Conservation (phyloP, 2,113 vertebrate species). For the Malurus alboscapulatus region DNA sequence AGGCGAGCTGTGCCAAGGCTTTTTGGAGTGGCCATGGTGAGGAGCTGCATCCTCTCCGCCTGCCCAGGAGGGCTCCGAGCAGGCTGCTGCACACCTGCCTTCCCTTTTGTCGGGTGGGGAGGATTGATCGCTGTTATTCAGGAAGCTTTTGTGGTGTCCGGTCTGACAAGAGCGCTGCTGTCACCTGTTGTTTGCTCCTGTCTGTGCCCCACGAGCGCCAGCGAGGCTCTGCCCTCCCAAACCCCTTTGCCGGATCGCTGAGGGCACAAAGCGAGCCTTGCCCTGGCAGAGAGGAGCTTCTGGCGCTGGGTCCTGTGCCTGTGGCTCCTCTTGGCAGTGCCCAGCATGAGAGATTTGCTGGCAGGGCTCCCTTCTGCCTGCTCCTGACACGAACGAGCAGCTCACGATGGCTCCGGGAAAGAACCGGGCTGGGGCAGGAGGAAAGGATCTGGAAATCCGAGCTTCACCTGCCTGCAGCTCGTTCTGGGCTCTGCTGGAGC, state of each 20-base stretch:
- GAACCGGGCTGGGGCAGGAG: not conserved
- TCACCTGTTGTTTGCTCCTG: not conserved
- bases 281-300: not conserved
- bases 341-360: not conserved
- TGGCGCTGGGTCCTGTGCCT: not conserved
- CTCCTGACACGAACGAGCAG: not conserved
- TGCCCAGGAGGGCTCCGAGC: not conserved
- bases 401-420: not conserved
- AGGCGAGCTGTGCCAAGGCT: not conserved
- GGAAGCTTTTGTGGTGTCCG: not conserved
- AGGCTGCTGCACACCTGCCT: not conserved
- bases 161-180: not conserved
- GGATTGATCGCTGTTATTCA: not conserved
- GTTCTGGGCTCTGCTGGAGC: not conserved
- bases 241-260: not conserved
- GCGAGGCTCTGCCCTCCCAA: not conserved
- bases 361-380: not conserved
- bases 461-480: not conserved
- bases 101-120: not conserved
- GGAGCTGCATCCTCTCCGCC: not conserved
- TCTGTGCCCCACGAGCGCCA: not conserved
- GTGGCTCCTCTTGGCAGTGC: rapidly evolving
- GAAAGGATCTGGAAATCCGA: not conserved
- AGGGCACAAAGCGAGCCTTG: not conserved
- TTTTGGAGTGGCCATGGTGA: not conserved